phyloP scores from a whole-genome alignment of 2,888 invertebrate genomes.

The Luperina testacea region DNA sequence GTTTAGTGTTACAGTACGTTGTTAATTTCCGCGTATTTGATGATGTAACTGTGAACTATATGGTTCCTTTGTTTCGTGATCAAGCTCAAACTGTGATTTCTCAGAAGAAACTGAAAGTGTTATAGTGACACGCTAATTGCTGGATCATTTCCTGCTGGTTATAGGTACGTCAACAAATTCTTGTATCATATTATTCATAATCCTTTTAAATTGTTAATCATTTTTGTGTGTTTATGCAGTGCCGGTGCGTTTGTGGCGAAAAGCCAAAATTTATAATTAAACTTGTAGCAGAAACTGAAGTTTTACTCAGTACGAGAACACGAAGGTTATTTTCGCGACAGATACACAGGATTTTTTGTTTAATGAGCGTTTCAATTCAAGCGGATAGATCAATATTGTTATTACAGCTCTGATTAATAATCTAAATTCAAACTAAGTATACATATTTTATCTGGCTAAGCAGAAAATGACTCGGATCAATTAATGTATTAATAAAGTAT shows the following conservation, averaged over 20 bases:
- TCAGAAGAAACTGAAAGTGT: conserved; percentile 80
- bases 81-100: conserved; percentile 78
- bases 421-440: not conserved
- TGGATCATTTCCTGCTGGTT: conserved; percentile 69
- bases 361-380: conserved; percentile 49
- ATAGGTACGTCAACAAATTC: conserved; percentile 71
- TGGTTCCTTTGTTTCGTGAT: conserved; percentile 79
- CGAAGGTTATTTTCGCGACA: conserved; percentile 77
- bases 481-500: not conserved
- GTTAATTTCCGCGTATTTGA: conserved; percentile 81
- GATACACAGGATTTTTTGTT: conserved; percentile 50
- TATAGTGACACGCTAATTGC: conserved; percentile 77
- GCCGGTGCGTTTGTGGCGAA: conserved; percentile 77
- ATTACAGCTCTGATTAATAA: not conserved
- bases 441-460: not conserved
- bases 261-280: conserved; percentile 87
- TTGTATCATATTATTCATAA: conserved; percentile 18
- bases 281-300: conserved; percentile 79
- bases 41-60: conserved; percentile 84
- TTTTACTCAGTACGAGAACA: conserved; percentile 75
- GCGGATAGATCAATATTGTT: conserved; percentile 17
- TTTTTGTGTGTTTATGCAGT: conserved; percentile 69
- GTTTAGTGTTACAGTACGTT: conserved; percentile 63
- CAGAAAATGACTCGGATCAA: not conserved
- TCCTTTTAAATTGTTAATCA: conserved; percentile 51